Conservation (phyloP, 2,797 vertebrate genomes). For the Rhabdomys pumilio region DNA sequence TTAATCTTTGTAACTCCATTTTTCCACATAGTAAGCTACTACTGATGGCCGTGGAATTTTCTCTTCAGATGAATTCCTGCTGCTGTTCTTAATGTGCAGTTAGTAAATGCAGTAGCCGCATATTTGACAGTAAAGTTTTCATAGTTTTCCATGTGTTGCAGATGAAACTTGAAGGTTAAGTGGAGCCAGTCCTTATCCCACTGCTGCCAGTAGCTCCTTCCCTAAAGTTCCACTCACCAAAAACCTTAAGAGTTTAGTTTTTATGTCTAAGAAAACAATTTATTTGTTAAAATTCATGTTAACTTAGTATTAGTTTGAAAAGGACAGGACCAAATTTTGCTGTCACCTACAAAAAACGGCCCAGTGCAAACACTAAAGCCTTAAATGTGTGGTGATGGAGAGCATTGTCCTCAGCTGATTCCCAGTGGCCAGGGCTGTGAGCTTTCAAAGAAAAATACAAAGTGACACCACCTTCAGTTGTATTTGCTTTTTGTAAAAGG, state of each 20-base stretch:
- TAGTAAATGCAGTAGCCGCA: neutral
- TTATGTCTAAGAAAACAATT: neutral
- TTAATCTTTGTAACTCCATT: neutral
- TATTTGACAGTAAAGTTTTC: conserved; percentile 40
- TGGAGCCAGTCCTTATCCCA: neutral
- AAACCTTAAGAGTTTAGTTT: neutral
- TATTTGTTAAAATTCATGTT: neutral
- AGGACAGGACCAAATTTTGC: neutral
- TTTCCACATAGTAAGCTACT: neutral
- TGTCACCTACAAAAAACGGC: neutral
- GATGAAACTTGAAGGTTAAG: neutral
- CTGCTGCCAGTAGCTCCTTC: no score
- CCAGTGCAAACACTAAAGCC: neutral
- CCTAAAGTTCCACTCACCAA: neutral
- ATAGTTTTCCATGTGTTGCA: neutral
- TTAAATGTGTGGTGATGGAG: neutral
- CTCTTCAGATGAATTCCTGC: neutral
- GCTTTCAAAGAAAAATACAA: neutral
- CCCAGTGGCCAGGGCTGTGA: neutral
- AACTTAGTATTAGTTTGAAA: conserved; percentile 19
- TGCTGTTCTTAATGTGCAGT: neutral
- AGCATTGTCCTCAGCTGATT: neutral
- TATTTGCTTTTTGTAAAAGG: neutral
- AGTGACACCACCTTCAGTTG: neutral
- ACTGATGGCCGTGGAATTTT: neutral